Evolutionary conservation across 2,888 invertebrate species (phyloP).

Genomic region (Noctua fimbriata): DNA sequence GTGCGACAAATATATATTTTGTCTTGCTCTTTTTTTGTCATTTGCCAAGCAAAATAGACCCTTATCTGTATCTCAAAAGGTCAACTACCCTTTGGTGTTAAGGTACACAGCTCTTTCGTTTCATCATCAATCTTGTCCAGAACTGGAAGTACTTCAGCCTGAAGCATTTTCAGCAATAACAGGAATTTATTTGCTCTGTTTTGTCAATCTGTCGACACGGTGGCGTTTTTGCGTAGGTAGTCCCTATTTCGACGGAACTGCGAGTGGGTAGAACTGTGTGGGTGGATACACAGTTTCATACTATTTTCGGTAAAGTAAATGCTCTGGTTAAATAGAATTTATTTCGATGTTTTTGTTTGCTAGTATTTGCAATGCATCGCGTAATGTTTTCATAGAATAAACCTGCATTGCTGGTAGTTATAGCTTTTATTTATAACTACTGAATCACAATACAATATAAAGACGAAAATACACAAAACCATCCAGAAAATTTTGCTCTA

Average conservation of each 20-base stretch:
- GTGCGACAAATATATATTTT: too few relatives aligned
- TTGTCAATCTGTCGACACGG: slow-evolving; percentile 58
- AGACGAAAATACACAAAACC: not conserved
- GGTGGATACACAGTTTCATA: not conserved
- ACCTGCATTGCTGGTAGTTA: not conserved
- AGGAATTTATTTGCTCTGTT: slow-evolving; percentile 61
- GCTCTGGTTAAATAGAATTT: not conserved
- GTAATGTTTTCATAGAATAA: not conserved
- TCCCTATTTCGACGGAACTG: slow-evolving; percentile 15
- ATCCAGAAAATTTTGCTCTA: not conserved
- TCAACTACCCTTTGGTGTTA: slow-evolving; percentile 28
- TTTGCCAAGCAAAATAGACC: not conserved
- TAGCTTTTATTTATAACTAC: not conserved
- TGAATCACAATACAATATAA: not conserved
- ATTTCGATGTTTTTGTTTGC: not conserved
- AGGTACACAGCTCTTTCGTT: slow-evolving; percentile 17
- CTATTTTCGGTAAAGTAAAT: slow-evolving; percentile 16
- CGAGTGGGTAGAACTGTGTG: not conserved
- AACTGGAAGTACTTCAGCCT: slow-evolving; percentile 23
- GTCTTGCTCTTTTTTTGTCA: too few relatives aligned
- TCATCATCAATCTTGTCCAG: slow-evolving; percentile 50
- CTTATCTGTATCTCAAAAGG: slow-evolving; percentile 12
- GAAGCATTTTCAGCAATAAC: slow-evolving; percentile 43
- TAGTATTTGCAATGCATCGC: not conserved
- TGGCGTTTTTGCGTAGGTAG: slow-evolving; percentile 34